Percentiles rank a stretch among this genome's conserved stretches.
phyloP scores from a whole-genome alignment of 2,888 invertebrate species.

The Sesia bembeciformis region DNA sequence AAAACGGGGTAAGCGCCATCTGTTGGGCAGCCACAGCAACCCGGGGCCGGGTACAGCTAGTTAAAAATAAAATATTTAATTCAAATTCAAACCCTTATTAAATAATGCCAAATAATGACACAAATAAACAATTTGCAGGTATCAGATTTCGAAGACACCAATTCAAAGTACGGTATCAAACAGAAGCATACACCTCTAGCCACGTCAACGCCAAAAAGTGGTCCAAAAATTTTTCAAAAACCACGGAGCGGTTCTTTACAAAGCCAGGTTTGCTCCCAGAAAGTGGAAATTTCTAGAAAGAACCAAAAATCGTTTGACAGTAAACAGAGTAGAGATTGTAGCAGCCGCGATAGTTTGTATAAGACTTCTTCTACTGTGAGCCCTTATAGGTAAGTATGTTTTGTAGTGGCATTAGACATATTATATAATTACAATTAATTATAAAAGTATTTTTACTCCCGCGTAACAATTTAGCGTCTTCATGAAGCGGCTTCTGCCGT shows the following conservation, averaged over 20 bases:
- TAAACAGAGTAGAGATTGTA: slow-evolving; percentile 16
- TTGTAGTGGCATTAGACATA: too few relatives aligned
- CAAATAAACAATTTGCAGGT: slow-evolving; percentile 24
- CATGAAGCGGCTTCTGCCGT: too few relatives aligned
- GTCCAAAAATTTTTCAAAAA: slow-evolving; percentile 18
- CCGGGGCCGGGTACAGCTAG: too few relatives aligned
- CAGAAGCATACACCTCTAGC: slow-evolving; percentile 28
- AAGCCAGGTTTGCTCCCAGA: slow-evolving; percentile 10
- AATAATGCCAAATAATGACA: too few relatives aligned
- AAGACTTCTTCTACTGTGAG: slow-evolving; percentile 34
- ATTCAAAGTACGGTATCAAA: slow-evolving; percentile 40
- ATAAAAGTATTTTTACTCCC: too few relatives aligned
- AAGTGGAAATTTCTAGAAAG: slow-evolving; percentile 10
- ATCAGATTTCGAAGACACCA: slow-evolving; percentile 55
- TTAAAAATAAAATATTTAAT: too few relatives aligned
- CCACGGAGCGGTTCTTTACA: slow-evolving; percentile 38
- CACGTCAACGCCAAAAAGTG: slow-evolving; percentile 43
- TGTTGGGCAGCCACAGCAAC: too few relatives aligned
- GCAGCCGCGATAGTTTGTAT: slow-evolving; percentile 31
- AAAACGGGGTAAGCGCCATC: too few relatives aligned
- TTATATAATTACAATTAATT: too few relatives aligned
- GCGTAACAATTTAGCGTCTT: too few relatives aligned
- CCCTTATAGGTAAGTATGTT: slow-evolving; percentile 18
- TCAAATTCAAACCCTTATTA: too few relatives aligned
- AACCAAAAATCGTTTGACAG: slow-evolving; percentile 13